A percentile compares a stretch with the other conserved stretches of the same genome.
Evolutionary conservation across 2,888 invertebrate species (phyloP).

Genomic region (Sceliomorpha sp.): DNA sequence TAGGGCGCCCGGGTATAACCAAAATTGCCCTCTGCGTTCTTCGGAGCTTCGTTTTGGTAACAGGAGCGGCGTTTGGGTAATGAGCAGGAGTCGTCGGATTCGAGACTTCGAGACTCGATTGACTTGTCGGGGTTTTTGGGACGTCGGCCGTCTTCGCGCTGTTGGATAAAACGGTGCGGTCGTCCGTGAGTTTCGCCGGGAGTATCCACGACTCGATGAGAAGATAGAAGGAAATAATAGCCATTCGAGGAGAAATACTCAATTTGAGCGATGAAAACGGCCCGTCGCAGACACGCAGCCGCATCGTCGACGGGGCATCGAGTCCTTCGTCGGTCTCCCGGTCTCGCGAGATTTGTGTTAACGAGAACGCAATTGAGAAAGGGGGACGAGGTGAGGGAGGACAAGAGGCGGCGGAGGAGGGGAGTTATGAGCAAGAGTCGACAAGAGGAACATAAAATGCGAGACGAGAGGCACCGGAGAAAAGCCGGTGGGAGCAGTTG

Average conservation of each 20-base stretch:
- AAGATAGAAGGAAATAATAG: slow-evolving; percentile 15
- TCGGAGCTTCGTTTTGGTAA: too few relatives aligned
- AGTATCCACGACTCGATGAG: slow-evolving; percentile 30
- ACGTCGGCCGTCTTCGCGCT: too few relatives aligned
- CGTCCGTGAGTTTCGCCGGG: slow-evolving; percentile 16
- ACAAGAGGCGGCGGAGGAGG: slow-evolving; percentile 58
- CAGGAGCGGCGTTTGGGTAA: too few relatives aligned
- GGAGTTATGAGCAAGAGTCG: slow-evolving; percentile 56
- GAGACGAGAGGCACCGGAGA: slow-evolving; percentile 20
- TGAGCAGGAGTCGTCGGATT: too few relatives aligned
- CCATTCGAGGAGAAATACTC: slow-evolving; percentile 27
- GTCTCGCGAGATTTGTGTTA: slow-evolving; percentile 8
- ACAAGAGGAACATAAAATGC: slow-evolving; percentile 46
- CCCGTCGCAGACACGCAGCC: slow-evolving; percentile 23
- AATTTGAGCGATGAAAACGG: slow-evolving; percentile 35
- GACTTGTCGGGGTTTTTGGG: too few relatives aligned
- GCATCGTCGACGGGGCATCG: slow-evolving; percentile 30
- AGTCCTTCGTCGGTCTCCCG: slow-evolving; percentile 19
- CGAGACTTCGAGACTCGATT: too few relatives aligned
- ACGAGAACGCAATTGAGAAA: slow-evolving; percentile 27
- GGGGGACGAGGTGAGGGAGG: slow-evolving; percentile 1
- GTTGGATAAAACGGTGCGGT: too few relatives aligned
- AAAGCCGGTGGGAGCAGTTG: slow-evolving; percentile 48
- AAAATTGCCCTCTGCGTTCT: too few relatives aligned
- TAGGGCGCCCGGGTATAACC: too few relatives aligned